These are phyloP conservation scores for Thalassophryne amazonica DNA, from an alignment of 2,797 vertebrate species.

Conservation along the genomic window DNA sequence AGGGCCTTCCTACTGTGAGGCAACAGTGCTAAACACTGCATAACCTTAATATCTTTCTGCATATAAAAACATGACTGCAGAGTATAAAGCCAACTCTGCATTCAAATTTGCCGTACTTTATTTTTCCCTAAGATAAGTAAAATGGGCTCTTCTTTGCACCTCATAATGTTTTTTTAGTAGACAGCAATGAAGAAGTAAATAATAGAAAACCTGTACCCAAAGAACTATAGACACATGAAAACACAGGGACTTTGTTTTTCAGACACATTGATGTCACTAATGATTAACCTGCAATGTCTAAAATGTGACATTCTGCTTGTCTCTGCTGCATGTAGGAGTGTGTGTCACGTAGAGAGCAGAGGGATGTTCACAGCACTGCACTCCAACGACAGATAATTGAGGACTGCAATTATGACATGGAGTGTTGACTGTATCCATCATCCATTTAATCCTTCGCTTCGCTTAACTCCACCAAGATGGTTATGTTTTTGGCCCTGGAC, in stretches of 20 bases:
- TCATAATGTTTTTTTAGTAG: no score
- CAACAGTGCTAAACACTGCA: no score
- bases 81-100: no score
- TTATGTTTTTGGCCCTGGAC: no score
- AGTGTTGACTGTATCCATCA: background rate
- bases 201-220: background rate
- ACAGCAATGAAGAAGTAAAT: no score
- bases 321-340: background rate
- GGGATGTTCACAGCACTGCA: background rate
- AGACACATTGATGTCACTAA: background rate
- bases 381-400: background rate
- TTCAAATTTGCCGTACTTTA: no score
- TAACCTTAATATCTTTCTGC: no score
- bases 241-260: background rate
- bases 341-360: background rate
- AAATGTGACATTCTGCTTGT: background rate
- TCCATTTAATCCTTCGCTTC: background rate
- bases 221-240: conserved; percentile 6
- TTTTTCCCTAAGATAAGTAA: no score
- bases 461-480: no score
- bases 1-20: no score
- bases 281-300: background rate
- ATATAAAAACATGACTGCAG: no score
- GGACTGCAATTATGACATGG: background rate
- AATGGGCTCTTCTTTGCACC: no score